phyloP scores from a whole-genome alignment of 1,140 invertebrate species.

The Mamestra configurata region DNA sequence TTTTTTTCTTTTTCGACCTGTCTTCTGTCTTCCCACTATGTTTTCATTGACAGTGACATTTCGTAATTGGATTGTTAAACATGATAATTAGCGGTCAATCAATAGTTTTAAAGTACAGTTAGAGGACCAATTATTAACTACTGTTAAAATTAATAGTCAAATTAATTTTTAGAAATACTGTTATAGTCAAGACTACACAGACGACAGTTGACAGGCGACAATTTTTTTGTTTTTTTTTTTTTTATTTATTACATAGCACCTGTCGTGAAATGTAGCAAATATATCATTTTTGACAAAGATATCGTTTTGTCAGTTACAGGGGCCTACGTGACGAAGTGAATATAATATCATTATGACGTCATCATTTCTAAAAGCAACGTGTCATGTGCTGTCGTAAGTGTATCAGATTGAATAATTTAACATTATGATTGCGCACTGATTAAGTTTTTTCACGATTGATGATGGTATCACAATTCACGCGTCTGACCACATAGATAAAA shows the following conservation, averaged over 20 bases:
- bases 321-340: neutral
- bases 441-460: conserved; percentile 15
- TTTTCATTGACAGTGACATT: conserved; percentile 69
- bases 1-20: conserved; percentile 59
- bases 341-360: conserved; percentile 13
- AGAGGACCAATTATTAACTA: conserved; percentile 35
- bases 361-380: neutral
- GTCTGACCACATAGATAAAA: neutral
- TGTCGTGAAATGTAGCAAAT: no score
- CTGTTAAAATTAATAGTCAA: neutral
- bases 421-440: conserved; percentile 16
- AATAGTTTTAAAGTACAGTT: conserved; percentile 44
- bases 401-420: conserved; percentile 13
- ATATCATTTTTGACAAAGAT: no score
- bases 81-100: conserved; percentile 60
- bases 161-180: conserved; percentile 38
- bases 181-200: neutral
- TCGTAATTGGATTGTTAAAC: conserved; percentile 71
- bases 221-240: no score
- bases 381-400: neutral
- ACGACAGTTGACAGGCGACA: no score
- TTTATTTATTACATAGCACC: no score
- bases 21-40: conserved; percentile 57
- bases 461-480: conserved; percentile 14
- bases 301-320: no score